Conservation (phyloP, 2,113 vertebrate genomes). For the Gymnorhina tibicen region DNA sequence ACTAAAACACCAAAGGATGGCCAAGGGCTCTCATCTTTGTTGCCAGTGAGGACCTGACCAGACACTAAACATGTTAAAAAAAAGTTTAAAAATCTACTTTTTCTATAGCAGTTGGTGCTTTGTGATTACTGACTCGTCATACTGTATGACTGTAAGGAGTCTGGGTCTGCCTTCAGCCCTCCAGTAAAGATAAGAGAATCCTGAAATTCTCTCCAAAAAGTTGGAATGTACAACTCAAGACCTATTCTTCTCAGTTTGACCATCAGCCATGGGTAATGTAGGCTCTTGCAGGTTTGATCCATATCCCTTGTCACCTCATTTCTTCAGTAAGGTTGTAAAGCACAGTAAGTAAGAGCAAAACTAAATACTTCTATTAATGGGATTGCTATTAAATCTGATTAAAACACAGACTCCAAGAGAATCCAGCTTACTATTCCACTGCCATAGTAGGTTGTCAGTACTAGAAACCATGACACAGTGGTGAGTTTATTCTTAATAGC, state of each 20-base stretch:
- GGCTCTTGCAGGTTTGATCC: background rate
- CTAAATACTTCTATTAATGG: background rate
- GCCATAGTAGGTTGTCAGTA: background rate
- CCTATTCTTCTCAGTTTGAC: background rate
- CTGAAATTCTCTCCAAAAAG: background rate
- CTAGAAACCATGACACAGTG: background rate
- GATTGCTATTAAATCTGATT: constrained; percentile 24
- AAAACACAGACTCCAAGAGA: background rate
- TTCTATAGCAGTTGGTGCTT: background rate
- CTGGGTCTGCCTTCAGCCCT: background rate
- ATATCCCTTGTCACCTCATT: background rate
- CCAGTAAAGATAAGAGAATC: background rate
- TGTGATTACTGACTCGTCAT: background rate
- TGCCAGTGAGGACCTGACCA: background rate
- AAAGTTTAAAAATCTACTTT: background rate
- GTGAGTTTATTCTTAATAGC: background rate
- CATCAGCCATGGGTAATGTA: background rate
- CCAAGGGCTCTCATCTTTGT: background rate
- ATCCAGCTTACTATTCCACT: background rate
- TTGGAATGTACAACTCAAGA: background rate
- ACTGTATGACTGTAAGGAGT: background rate
- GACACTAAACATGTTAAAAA: background rate
- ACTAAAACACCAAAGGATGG: background rate
- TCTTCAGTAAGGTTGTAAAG: background rate
- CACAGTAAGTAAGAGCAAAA: background rate